Evolutionary conservation across 2,888 invertebrate species (phyloP).

Genomic region (Tetragnatha montana): DNA sequence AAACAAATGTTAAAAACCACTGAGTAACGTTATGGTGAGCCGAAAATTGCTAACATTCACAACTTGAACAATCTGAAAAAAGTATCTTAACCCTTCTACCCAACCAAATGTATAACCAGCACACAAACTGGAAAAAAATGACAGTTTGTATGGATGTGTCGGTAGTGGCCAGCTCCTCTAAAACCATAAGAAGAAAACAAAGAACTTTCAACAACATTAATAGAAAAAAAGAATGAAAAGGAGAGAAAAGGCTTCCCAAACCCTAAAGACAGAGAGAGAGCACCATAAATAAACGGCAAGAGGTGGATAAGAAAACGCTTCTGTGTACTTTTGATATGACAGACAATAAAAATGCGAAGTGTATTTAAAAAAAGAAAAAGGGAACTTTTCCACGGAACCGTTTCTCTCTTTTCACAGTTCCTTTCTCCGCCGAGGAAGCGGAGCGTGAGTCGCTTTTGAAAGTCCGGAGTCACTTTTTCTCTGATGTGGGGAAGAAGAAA

Average conservation of each 20-base stretch:
- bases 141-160: no score
- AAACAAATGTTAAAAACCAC: no score
- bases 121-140: no score
- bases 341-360: neutral
- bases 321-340: conserved; percentile 8
- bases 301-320: conserved; percentile 30
- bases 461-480: neutral
- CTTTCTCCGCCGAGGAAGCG: neutral
- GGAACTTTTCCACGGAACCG: neutral
- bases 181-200: neutral
- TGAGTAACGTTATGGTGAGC: no score
- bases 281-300: conserved; percentile 19
- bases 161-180: no score
- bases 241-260: neutral
- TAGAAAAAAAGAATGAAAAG: neutral
- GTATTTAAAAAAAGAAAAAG: neutral
- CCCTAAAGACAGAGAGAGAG: conserved; percentile 66
- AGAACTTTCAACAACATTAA: neutral
- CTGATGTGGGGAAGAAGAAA: no score
- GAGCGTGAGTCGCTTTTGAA: neutral
- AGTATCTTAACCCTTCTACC: no score
- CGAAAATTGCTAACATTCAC: no score
- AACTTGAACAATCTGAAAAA: no score
- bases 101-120: no score
- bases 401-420: neutral